Evolutionary conservation across 2,113 vertebrate species (phyloP), one percentile per base, ranked within the genome.

Genomic region (Amia ocellicauda): DNA sequence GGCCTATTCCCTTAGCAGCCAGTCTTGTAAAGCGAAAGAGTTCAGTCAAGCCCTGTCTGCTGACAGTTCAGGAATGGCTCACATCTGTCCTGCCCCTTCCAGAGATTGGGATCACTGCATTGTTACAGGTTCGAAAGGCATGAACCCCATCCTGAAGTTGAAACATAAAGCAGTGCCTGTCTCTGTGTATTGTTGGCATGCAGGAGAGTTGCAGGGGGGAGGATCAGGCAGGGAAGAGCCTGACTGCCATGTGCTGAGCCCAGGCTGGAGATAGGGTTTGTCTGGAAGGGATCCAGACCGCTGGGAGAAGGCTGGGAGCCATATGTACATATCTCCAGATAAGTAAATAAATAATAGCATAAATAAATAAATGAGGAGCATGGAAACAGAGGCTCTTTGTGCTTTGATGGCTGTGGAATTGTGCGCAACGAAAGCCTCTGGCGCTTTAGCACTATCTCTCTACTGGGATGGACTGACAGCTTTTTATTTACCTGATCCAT

Each of bases 401-500:
- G 51, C 66, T 75, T 64, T 60, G 53, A 73, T 72, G 70, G 50
- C 40, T 64, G 64, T 69, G 58, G n/a, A n/a, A 68, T 62, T 72
- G 42, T 57, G 57, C 71, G 70, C 74, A 74, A 69, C 61, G 67
- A 70, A 73, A 70, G 77, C 79, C 82, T 75, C 69, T 24, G 40
- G 63, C 61, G 64, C 76, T 76, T 71, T 85, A 81, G 85, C 85
- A 77, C 54, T 14, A 23, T 22, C 66, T 36, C 59, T 74, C 41
- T 63, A 61, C 68, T 71, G 69, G 62, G 74, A 69, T 70, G 73
- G n/a, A 74, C 77, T 72, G 76, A 80, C 75, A 76, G 76, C 67
- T 71, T 70, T 77, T 65, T 19, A 58, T 69, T 73, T 78, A 78
- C 75, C 79, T 80, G 79, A 85, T 80, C 75, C 73, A 76, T 84